Percentiles rank a stretch among this genome's conserved stretches.
These are phyloP conservation scores for Himalopsyche japonica DNA, from an alignment of 2,888 invertebrate species.

Conservation along the genomic window DNA sequence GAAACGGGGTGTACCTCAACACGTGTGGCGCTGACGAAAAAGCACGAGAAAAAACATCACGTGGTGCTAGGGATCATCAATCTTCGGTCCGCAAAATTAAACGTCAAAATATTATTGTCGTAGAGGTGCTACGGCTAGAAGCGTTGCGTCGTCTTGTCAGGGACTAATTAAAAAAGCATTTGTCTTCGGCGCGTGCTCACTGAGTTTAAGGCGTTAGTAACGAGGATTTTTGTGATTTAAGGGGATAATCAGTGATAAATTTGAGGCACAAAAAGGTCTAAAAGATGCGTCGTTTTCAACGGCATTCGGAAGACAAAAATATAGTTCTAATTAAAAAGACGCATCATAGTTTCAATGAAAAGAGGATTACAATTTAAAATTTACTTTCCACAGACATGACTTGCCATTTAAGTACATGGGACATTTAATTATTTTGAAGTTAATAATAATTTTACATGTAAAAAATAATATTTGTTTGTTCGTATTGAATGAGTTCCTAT, in stretches of 20 bases:
- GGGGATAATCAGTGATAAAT: background rate
- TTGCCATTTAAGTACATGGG: too few relatives aligned
- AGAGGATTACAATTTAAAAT: too few relatives aligned
- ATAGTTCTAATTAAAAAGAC: too few relatives aligned
- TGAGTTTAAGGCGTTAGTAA: background rate
- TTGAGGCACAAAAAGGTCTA: background rate
- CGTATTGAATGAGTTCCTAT: too few relatives aligned
- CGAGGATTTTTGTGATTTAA: background rate
- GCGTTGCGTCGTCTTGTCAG: background rate
- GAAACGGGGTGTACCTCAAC: background rate
- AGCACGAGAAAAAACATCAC: slow-evolving; percentile 4
- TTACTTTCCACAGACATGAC: too few relatives aligned
- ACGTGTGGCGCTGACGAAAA: background rate
- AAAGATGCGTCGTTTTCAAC: background rate
- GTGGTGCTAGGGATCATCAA: slow-evolving; percentile 29
- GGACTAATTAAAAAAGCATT: slow-evolving; percentile 31
- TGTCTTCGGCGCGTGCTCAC: slow-evolving; percentile 6
- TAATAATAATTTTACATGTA: too few relatives aligned
- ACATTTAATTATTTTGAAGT: too few relatives aligned
- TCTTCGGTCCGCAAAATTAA: slow-evolving; percentile 38
- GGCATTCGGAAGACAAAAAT: too few relatives aligned
- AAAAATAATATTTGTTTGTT: too few relatives aligned
- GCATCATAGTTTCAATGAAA: too few relatives aligned
- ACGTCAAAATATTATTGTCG: slow-evolving; percentile 40
- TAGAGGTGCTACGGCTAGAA: background rate